phyloP scores from a whole-genome alignment of 2,113 vertebrate genomes.

The Bagarius yarrelli region DNA sequence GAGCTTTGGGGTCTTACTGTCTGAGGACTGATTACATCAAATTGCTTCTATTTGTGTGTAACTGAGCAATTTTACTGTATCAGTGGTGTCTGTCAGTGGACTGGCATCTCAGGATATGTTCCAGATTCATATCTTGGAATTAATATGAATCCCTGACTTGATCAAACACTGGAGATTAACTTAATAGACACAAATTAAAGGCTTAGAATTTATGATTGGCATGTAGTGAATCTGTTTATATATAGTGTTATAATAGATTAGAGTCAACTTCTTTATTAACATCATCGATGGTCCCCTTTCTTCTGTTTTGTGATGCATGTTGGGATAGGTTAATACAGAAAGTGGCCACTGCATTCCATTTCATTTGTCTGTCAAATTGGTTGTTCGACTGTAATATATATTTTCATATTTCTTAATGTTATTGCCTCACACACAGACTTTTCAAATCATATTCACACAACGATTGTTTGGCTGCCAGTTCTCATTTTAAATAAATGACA shows the following conservation, averaged over 20 bases:
- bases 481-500: neutral
- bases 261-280: neutral
- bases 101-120: neutral
- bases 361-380: neutral
- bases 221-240: neutral
- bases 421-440: neutral
- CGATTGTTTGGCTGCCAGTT: neutral
- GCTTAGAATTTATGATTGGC: neutral
- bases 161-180: neutral
- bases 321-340: neutral
- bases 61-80: neutral
- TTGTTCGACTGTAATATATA: neutral
- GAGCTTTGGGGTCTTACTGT: neutral
- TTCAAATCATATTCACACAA: neutral
- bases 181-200: neutral
- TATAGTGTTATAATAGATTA: neutral
- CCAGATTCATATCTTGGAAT: neutral
- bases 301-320: neutral
- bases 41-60: neutral
- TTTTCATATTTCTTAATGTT: constrained; percentile 6
- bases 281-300: neutral
- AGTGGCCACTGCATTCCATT: neutral
- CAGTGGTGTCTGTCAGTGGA: neutral
- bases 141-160: neutral
- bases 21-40: neutral